These are phyloP conservation scores for Rhadinocentrus ornatus DNA, from an alignment of 2,797 vertebrate species.

Conservation along the genomic window DNA sequence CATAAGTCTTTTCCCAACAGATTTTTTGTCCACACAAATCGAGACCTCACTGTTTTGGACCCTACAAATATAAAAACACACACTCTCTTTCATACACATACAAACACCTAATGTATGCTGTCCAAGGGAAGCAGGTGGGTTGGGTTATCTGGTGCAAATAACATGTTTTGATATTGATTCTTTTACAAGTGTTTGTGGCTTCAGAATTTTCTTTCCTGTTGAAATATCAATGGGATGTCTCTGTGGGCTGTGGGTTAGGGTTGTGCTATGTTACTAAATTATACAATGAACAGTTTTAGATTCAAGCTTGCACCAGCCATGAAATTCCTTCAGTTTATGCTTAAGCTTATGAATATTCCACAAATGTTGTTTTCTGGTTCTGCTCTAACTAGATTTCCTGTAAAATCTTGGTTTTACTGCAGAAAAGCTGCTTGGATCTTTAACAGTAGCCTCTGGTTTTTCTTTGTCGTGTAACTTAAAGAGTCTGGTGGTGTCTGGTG, in stretches of 20 bases:
- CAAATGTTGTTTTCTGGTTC: not conserved
- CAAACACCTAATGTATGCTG: not conserved
- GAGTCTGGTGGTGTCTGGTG: too few species aligned
- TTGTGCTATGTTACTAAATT: constrained; percentile 14
- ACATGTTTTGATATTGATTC: constrained; percentile 50
- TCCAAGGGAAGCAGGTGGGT: constrained; percentile 23
- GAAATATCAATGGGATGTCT: constrained; percentile 27
- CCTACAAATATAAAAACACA: not conserved
- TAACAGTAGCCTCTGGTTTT: too few species aligned
- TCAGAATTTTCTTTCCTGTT: constrained; percentile 34
- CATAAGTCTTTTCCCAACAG: not conserved
- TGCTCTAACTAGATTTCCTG: not conserved
- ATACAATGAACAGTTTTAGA: constrained; percentile 12
- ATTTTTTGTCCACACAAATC: not conserved
- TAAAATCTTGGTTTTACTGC: too few species aligned
- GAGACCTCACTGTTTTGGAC: not conserved
- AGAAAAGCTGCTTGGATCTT: too few species aligned
- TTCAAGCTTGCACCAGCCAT: constrained; percentile 4
- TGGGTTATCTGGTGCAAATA: constrained; percentile 42
- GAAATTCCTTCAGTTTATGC: constrained; percentile 18
- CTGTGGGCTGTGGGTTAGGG: constrained; percentile 3
- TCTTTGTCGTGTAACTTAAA: too few species aligned
- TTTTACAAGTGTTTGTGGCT: constrained; percentile 28
- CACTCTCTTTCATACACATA: not conserved
- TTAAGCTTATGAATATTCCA: not conserved